Conservation (phyloP, 37 sponge, comb jelly and placozoan genomes). For the Aplysina aerophoba region DNA sequence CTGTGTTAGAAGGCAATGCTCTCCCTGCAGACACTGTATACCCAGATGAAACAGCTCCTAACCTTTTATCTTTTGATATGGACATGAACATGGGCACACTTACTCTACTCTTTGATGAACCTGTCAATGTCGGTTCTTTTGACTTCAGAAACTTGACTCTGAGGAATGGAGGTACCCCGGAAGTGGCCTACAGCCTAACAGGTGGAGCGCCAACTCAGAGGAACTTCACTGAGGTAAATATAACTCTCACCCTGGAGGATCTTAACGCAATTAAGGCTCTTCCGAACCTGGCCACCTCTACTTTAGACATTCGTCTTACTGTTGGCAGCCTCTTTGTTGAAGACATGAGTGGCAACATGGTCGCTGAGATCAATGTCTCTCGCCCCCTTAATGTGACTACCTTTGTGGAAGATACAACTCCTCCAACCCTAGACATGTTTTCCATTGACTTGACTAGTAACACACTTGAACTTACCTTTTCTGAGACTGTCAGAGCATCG, state of each 20-base stretch:
- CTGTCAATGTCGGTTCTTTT: constrained; percentile 62
- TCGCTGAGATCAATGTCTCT: background rate
- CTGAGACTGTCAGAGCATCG: constrained; percentile 73
- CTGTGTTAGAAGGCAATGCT: constrained; percentile 49
- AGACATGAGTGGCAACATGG: constrained; percentile 77
- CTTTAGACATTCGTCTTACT: constrained; percentile 51
- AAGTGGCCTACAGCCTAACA: constrained; percentile 46
- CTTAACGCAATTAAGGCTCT: constrained; percentile 68
- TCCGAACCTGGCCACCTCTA: constrained; percentile 53
- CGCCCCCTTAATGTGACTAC: constrained; percentile 17
- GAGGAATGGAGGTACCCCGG: constrained; percentile 17
- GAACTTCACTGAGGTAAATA: constrained; percentile 74
- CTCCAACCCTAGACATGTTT: constrained; percentile 63
- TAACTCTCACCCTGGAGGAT: constrained; percentile 61
- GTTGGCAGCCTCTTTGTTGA: constrained; percentile 46
- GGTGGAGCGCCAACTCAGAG: constrained; percentile 50
- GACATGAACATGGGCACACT: constrained; percentile 73
- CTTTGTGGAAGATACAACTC: constrained; percentile 61
- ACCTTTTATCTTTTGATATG: constrained; percentile 57
- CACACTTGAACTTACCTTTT: constrained; percentile 65
- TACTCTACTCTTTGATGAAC: constrained; percentile 72
- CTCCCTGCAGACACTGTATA: constrained; percentile 37
- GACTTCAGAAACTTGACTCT: constrained; percentile 66
- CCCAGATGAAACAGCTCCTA: constrained; percentile 55
- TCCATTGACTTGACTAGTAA: constrained; percentile 62